Evolutionary conservation across 2,888 invertebrate genomes (phyloP), one percentile per base, ranked within the genome.

Genomic region (Nemotelus nigrinus): DNA sequence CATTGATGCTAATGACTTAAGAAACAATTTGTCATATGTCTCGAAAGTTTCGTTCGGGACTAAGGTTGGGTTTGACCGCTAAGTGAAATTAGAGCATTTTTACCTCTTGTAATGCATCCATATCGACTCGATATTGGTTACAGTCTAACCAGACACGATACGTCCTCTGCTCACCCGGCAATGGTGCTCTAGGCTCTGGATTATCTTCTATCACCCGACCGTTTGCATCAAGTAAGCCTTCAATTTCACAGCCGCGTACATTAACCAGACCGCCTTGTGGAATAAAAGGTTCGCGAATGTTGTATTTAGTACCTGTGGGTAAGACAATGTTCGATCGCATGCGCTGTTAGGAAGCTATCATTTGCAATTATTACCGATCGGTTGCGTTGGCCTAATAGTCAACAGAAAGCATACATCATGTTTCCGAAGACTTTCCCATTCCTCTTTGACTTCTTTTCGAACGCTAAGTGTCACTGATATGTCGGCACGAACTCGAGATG

Each of bases 331-430:
- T 25, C 25, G 25, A 25, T 25, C 25, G 25, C 53, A 70, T 77
- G 60, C 53, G 10, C 39, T 39, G 77, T 58, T 3, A 8, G 41
- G 48, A 65, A 65, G 47, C 55, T 10, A 68, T 77, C 25, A 76
- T 55, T 45, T 67, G 10, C 47, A 55, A 41, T 43, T 53, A 84
- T 86, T 89, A 90, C 96, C 97, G 81, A 96, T 95, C 2, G 94
- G 90, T 83, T 93, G 91, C 1, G 91, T 91, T 0, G 99, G 98
- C 80, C 94, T 92, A 0, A 99, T 94, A 0, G 97, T 96, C 50
- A 99, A 90, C 74, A 99, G 89, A 86, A 99, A 99, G 85, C 98
- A 98, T 2, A 99, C 99, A 85, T 99, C 99, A 85, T 99, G 99
- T 85, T 97, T 98, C 76, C 99, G 89, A 60, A 99, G 88, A 82